Percentiles rank a stretch among this genome's conserved stretches.
phyloP scores from a whole-genome alignment of 2,797 vertebrate genomes.

The Eulemur albifrons region DNA sequence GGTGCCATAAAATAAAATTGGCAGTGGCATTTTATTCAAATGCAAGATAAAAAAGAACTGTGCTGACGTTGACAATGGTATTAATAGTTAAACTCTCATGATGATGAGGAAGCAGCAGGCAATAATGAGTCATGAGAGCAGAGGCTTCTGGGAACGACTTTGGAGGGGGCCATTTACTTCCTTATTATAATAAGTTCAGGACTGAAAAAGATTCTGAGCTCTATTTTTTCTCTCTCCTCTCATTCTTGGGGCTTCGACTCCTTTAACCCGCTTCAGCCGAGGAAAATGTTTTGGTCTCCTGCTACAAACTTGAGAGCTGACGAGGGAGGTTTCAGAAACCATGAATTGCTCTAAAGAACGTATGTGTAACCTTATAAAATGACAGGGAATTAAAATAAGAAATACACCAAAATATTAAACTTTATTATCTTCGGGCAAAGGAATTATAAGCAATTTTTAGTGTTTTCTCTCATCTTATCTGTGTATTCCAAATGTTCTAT shows the following conservation, averaged over 20 bases:
- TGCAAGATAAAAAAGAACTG: neutral
- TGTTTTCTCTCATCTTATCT: neutral
- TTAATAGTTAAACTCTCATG: conserved; percentile 13
- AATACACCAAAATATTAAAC: neutral
- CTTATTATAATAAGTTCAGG: neutral
- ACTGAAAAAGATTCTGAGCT: neutral
- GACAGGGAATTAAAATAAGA: neutral
- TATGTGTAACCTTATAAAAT: neutral
- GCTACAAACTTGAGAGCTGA: neutral
- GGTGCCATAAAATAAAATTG: neutral
- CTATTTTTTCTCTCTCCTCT: neutral
- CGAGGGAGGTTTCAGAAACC: neutral
- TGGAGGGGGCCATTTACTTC: neutral
- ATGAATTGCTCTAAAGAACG: neutral
- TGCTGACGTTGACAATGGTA: neutral
- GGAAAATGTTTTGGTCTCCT: neutral
- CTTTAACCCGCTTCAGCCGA: neutral
- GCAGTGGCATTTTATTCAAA: conserved; percentile 4
- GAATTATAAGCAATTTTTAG: neutral
- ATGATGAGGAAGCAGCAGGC: neutral
- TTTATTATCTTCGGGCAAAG: neutral
- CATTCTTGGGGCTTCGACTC: neutral
- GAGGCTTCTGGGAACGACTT: conserved; percentile 25
- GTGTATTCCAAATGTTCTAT: neutral
- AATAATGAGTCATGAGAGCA: neutral